Evolutionary conservation across 2,888 invertebrate genomes (phyloP).

Genomic region (Brenthis hecate): DNA sequence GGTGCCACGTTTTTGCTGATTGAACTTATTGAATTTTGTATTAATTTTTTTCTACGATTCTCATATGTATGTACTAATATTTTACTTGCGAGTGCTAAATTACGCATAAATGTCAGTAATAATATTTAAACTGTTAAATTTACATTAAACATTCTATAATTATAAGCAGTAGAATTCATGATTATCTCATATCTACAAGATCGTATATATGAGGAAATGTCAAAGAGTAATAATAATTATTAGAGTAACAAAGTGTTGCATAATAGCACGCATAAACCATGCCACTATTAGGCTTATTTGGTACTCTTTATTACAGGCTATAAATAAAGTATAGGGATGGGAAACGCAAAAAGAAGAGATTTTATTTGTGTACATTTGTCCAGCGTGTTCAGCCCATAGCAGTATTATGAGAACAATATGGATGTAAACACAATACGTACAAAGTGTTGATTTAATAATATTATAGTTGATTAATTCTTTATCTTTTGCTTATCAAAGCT

Average conservation of each 20-base stretch:
- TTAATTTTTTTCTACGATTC: slow-evolving; percentile 15
- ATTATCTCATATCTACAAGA: too few species aligned
- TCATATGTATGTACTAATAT: not conserved
- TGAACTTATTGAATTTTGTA: slow-evolving; percentile 34
- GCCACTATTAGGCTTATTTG: slow-evolving; percentile 23
- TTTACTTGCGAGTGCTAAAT: not conserved
- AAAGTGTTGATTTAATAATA: slow-evolving; percentile 52
- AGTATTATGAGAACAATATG: slow-evolving; percentile 74
- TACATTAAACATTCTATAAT: too few species aligned
- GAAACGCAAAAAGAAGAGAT: slow-evolving; percentile 41
- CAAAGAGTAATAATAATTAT: slow-evolving; percentile 4
- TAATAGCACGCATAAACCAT: slow-evolving; percentile 16
- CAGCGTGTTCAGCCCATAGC: slow-evolving; percentile 50
- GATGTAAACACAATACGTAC: slow-evolving; percentile 47
- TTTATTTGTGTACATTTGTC: slow-evolving; percentile 49
- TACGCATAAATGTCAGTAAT: too few species aligned
- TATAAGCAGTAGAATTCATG: too few species aligned
- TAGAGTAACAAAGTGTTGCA: slow-evolving; percentile 18
- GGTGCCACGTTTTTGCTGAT: slow-evolving; percentile 44
- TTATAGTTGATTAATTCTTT: slow-evolving; percentile 49
- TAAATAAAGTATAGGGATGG: slow-evolving; percentile 44
- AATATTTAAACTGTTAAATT: too few species aligned
- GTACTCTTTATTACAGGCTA: slow-evolving; percentile 45
- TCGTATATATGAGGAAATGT: not conserved
- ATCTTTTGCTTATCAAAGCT: slow-evolving; percentile 46